Percentiles rank a stretch among this genome's conserved stretches.
phyloP scores from a whole-genome alignment of 2,113 vertebrate species.

The Tyrannus savana region DNA sequence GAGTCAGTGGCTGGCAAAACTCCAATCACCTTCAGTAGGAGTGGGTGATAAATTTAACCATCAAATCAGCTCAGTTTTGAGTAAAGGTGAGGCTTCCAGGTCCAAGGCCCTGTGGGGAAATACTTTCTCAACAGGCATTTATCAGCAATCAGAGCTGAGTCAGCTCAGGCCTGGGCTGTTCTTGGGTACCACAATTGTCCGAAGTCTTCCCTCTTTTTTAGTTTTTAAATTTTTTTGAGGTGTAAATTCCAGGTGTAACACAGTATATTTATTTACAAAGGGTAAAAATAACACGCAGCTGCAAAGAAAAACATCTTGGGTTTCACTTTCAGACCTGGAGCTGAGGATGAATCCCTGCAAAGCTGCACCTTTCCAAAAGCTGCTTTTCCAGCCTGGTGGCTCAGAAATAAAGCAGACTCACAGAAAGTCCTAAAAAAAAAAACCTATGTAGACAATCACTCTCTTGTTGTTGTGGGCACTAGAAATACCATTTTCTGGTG shows the following conservation, averaged over 20 bases:
- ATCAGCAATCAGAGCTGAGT: neutral
- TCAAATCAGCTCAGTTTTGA: neutral
- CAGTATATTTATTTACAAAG: conserved; percentile 60
- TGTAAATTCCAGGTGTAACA: conserved; percentile 54
- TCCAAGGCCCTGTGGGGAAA: neutral
- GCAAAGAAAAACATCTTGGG: conserved; percentile 43
- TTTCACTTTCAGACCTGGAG: conserved; percentile 15
- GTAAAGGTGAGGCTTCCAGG: neutral
- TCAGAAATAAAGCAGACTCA: conserved; percentile 74
- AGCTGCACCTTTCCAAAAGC: conserved; percentile 56
- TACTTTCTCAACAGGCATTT: neutral
- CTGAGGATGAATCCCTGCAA: conserved; percentile 59
- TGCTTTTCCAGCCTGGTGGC: conserved; percentile 66
- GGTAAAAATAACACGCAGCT: conserved; percentile 61
- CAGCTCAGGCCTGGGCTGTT: neutral
- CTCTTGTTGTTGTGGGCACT: conserved; percentile 67
- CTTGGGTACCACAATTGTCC: neutral
- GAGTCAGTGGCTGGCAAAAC: conserved; percentile 1
- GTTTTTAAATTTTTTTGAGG: neutral
- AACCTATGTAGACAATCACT: conserved; percentile 30
- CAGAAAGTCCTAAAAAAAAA: conserved; percentile 47
- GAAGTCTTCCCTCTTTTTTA: neutral
- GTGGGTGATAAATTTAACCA: neutral
- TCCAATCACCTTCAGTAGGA: neutral
- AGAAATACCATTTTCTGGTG: conserved; percentile 39